Evolutionary conservation across 2,113 vertebrate species (phyloP), one percentile per base, ranked within the genome.

Genomic region (Picathartes gymnocephalus): DNA sequence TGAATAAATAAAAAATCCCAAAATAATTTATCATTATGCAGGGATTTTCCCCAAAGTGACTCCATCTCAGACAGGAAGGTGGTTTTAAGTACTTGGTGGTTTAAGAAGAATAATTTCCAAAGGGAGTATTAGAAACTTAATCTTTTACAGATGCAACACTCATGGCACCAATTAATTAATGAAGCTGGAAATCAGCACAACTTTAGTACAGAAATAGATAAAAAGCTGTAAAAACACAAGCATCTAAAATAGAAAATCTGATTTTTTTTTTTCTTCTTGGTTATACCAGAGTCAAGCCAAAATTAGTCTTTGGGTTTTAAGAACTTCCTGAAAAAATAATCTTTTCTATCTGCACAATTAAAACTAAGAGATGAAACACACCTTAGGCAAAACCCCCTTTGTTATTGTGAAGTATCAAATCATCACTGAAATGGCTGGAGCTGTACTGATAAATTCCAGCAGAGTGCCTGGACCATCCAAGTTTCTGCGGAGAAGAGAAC

Each of bases 1-100:
- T 73, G 35, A 95, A 96, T 72, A 88, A 95, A 96, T 70, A 92
- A 78, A 77, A 74, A 60, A 16, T 33, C 45, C 30, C 60, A 95
- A 96, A 96, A 81, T 60, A 93, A 37, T 68, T 95, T 93, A 93
- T 95, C 90, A 84, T 94, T 86, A 88, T 0, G 1, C 8, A 48
- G 60, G 35, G 31, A 90, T 95, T 90, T 58, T 86, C 82, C 66
- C 45, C 25, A 65, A 79, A 95, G n/a, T 31, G 25, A 90, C 83
- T 84, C 60, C 15, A 13, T 37, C 44, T 94, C 64, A 92, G 76
- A 66, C 37, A 57, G 61, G 79, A 83, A 78, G n/a, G 37, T 81
- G 42, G 64, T 25, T 94, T 94, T 78, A 88, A 78, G 84, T 91
- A 89, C 65, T 77, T 92, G 24, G 35, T 92, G 20, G 23, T 79